Base-by-base conservation (phyloP, 2,797 vertebrate genomes). In the Erithacus rubecula region DNA sequence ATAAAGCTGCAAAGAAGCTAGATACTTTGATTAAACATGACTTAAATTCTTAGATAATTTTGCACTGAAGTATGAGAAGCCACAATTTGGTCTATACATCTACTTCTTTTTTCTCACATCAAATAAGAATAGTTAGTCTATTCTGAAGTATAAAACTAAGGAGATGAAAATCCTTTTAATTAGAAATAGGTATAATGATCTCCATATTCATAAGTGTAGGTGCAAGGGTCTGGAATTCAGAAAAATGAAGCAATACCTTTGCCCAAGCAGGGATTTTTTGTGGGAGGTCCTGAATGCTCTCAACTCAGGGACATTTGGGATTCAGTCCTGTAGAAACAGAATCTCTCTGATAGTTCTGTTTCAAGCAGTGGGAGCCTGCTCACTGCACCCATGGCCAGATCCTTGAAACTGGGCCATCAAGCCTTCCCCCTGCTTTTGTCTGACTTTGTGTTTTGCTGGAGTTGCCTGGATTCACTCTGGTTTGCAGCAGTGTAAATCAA, bases 1-100 rank as follows among this genome's bases (percentile, higher is more conserved):
- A 8, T 3, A 36, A 67, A 70, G 27, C 20, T 49, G 36, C 9
- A 44, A 63, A 23, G 47, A 84, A 89, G 56, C 32, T 62, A 71
- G 46, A 83, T 91, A 68, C 37, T 95, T 96, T 82, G 72, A 83
- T 88, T 92, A 83, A 89, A 75, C 37, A 56, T 59, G 15, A 41
- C 49, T 82, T 70, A n/a, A 88, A 70, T 86, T 89, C 87, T 75
- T 75, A 77, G 84, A 34, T 64, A 32, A 59, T 75, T 67, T 94
- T 95, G 26, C 51, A 32, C 12, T 70, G 36, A 87, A 46, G 69
- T 89, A 60, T 43, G 37, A 43, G 64, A 72, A 79, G 65, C 44
- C 32, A 58, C 34, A 23, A 34, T 47, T 71, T 89, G n/a, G 47
- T 56, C 51, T 49, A 69, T 62, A 19, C 2, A 5, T 52, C 34